Percentiles rank a stretch among this genome's conserved stretches.
Evolutionary conservation across 2,113 vertebrate species (phyloP).

Genomic region (Chaetodon auriga): DNA sequence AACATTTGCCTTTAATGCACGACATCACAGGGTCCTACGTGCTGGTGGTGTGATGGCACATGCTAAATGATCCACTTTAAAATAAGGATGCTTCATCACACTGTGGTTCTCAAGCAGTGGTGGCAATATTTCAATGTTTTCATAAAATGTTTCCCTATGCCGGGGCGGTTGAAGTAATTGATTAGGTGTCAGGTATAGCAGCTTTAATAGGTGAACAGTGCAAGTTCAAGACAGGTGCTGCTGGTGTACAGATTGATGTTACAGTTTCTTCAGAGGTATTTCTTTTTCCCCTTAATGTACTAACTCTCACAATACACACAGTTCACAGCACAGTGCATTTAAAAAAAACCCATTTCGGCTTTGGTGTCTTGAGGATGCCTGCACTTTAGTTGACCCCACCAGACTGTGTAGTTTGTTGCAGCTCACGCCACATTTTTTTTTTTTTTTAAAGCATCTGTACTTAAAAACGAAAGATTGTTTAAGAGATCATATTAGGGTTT

Average conservation of each 20-base stretch:
- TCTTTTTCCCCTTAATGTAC: not conserved
- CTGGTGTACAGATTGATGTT: slow-evolving; percentile 30
- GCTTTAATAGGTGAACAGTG: slow-evolving; percentile 39
- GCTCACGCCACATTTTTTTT: not conserved
- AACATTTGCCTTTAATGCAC: slow-evolving; percentile 15
- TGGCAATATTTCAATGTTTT: not conserved
- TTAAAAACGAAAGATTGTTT: not conserved
- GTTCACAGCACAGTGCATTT: not conserved
- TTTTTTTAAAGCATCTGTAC: slow-evolving; percentile 14
- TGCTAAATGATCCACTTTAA: not conserved
- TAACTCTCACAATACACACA: slow-evolving; percentile 25
- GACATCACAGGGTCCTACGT: not conserved
- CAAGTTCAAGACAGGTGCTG: slow-evolving; percentile 19
- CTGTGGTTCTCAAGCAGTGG: not conserved
- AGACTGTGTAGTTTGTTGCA: slow-evolving; percentile 9
- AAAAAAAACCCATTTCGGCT: not conserved
- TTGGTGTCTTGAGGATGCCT: slow-evolving; percentile 11
- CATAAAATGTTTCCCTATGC: not conserved
- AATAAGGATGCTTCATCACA: not conserved
- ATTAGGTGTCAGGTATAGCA: slow-evolving; percentile 18
- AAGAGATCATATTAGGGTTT: not conserved
- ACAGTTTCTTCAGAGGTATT: not conserved
- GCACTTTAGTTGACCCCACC: slow-evolving; percentile 44
- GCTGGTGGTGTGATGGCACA: not conserved
- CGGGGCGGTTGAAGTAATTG: slow-evolving; percentile 4